Evolutionary conservation across 1,140 invertebrate species (phyloP), one percentile per base, ranked within the genome.

Genomic region (Sesamia nonagrioides): DNA sequence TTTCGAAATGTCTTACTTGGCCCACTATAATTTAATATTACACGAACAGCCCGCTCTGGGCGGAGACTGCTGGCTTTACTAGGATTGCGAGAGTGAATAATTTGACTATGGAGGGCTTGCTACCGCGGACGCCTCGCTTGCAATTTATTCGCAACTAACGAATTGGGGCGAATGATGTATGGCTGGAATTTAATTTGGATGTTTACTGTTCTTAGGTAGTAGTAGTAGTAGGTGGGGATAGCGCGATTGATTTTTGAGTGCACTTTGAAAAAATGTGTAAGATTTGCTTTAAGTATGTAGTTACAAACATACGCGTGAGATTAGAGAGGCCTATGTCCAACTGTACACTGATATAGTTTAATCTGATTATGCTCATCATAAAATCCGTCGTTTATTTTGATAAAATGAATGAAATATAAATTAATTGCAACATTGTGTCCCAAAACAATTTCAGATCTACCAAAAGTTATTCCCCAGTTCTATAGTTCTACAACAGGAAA

Each of bases 1-100:
- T 94, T 94, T 91, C 88, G 88, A 89, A 93, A 93, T 92, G 87
- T 84, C 88, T 91, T 91, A 88, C 88, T 92, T 91, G 88, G 89
- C 82, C 86, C 87, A 89, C 87, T 91, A 90, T 92, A 91, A 92
- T 94, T 92, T 94, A 94, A 94, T 92, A 92, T 94, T 92, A 92
- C 89, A 92, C 86, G 87, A 92, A 74, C 77, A 60, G 69, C 79
- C 84, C 78, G 80, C 75, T 71, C 73, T 79, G 79, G 79, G 84
- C 84, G 78, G 82, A 85, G 86, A 87, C 80, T 85, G 85, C 86
- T 84, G 86, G 91, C 89, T 92, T 93, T 90, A 89, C 84, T 87
- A 79, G 91, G 91, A 89, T 92, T 92, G 90, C 87, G 86, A 86
- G 90, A 94, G 90, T 92, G 91, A 92, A 91, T 94, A 92, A 94